Percentiles rank a stretch among this genome's conserved stretches.
Evolutionary conservation across 2,113 vertebrate species (phyloP).

Genomic region (Zapornia atra): DNA sequence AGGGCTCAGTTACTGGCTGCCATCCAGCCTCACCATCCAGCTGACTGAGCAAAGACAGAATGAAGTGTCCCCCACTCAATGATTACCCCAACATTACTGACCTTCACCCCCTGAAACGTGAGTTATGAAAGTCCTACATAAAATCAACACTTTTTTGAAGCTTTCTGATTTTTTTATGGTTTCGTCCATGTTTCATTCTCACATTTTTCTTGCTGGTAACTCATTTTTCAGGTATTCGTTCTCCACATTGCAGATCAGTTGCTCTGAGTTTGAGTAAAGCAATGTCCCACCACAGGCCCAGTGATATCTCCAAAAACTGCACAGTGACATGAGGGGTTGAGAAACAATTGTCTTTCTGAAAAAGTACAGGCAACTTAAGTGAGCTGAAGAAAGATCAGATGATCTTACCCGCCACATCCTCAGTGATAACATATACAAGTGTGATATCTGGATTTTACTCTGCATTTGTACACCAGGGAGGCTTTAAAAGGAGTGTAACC

Average conservation of each 20-base stretch:
- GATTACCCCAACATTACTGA: neutral
- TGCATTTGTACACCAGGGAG: fast-evolving
- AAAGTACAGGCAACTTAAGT: neutral
- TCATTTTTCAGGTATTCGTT: neutral
- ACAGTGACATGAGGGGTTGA: neutral
- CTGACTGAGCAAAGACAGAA: neutral
- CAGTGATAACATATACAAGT: neutral
- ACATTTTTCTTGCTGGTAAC: neutral
- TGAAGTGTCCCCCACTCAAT: neutral
- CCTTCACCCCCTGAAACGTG: neutral
- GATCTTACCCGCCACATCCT: neutral
- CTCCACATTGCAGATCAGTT: neutral
- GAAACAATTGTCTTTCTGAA: neutral
- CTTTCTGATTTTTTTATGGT: neutral
- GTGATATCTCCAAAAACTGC: neutral
- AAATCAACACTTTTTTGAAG: neutral
- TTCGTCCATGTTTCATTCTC: neutral
- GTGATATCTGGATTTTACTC: neutral
- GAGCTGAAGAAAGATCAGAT: neutral
- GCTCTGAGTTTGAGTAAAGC: neutral
- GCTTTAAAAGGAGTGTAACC: neutral
- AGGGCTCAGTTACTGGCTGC: neutral
- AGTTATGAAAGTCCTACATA: neutral
- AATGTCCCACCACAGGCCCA: too few species aligned
- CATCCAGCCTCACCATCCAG: neutral